Percentiles rank a stretch among this genome's conserved stretches.
Conservation (phyloP, 35 echinoderm and acorn worm species). For the Apostichopus californicus region DNA sequence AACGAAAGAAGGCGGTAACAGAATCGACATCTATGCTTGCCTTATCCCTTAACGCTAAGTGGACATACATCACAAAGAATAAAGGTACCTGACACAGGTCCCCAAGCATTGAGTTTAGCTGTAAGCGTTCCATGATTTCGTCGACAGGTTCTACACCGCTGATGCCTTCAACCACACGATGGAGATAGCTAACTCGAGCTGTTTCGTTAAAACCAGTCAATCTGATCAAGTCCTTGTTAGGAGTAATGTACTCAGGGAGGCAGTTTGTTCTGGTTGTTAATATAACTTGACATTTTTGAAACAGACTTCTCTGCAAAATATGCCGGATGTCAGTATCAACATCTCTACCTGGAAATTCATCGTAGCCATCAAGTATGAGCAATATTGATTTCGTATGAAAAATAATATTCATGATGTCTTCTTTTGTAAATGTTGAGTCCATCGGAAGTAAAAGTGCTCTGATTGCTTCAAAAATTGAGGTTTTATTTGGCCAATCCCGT, state of each 20-base stretch:
- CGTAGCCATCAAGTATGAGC: slow-evolving; percentile 23
- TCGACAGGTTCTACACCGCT: not conserved
- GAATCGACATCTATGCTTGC: not conserved
- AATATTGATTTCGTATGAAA: not conserved
- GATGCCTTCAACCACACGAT: not conserved
- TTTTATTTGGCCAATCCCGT: not conserved
- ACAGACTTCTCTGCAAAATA: slow-evolving; percentile 13
- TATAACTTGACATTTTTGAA: slow-evolving; percentile 3
- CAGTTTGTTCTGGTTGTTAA: slow-evolving; percentile 3
- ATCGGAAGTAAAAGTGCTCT: not conserved
- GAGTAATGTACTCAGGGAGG: not conserved
- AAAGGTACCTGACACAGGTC: too few species aligned
- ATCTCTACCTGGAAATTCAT: not conserved
- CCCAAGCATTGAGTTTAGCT: not conserved
- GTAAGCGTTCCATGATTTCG: not conserved
- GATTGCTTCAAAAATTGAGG: not conserved
- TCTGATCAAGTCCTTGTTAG: not conserved
- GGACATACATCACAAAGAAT: not conserved
- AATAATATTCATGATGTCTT: not conserved
- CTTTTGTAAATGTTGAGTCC: not conserved
- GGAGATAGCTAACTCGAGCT: not conserved
- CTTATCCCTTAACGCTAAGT: not conserved
- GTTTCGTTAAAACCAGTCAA: not conserved
- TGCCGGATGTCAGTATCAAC: not conserved
- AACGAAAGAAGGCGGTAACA: not conserved